A percentile compares a stretch with the other conserved stretches of the same genome.
phyloP scores from a whole-genome alignment of 2,888 invertebrate genomes.

The Epicampocera succincta region DNA sequence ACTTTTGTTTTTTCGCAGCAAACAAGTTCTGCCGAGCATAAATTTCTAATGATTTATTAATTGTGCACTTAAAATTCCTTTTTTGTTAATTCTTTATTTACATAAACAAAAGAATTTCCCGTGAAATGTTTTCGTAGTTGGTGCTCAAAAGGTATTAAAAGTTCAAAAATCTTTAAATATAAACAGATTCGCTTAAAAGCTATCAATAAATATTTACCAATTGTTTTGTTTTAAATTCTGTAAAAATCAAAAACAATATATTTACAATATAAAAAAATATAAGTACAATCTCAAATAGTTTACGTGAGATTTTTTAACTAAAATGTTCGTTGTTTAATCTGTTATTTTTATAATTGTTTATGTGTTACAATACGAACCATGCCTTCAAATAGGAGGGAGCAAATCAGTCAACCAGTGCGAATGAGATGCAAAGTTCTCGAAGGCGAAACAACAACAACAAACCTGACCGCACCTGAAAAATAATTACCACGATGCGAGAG shows the following conservation, averaged over 20 bases:
- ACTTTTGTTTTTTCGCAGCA: neutral
- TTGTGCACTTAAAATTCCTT: neutral
- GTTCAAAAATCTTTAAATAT: conserved; percentile 14
- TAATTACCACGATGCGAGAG: no score
- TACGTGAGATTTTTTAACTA: no score
- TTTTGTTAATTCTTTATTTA: neutral
- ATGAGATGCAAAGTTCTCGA: no score
- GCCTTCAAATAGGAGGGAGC: no score
- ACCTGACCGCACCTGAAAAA: no score
- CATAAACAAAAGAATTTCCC: conserved; percentile 1
- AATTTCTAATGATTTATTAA: conserved; percentile 13
- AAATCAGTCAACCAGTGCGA: no score
- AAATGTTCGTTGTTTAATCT: neutral
- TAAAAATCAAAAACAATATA: no score
- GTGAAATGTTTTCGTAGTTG: neutral
- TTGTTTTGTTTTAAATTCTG: neutral
- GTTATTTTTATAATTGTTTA: neutral
- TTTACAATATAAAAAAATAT: no score
- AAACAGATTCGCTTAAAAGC: neutral
- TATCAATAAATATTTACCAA: neutral
- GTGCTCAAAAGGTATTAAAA: neutral
- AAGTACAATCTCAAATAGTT: no score
- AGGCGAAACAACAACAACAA: no score
- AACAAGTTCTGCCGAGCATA: neutral
- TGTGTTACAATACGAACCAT: no score